Evolutionary conservation across 2,888 invertebrate genomes (phyloP).

Genomic region (Idaea straminata): DNA sequence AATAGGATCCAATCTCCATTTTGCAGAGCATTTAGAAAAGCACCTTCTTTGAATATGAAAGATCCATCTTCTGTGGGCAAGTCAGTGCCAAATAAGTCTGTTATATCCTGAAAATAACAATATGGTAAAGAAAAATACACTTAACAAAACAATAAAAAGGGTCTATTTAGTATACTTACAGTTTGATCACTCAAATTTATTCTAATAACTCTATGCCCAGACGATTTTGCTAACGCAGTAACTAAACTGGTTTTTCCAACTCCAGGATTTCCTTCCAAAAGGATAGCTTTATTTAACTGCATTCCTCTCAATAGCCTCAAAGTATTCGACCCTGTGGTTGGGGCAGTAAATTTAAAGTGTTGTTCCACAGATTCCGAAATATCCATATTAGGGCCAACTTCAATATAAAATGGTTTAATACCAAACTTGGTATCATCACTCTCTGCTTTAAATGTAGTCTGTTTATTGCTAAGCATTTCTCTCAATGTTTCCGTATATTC

Average conservation of each 20-base stretch:
- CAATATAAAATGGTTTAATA: constrained; percentile 88
- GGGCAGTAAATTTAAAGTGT: constrained; percentile 87
- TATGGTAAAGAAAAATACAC: neutral
- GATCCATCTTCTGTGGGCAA: constrained; percentile 96
- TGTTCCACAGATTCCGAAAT: constrained; percentile 42
- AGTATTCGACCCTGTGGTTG: constrained; percentile 90
- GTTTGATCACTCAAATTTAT: constrained; percentile 99
- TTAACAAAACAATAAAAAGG: constrained; percentile 1
- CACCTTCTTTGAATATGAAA: constrained; percentile 98
- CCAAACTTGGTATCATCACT: constrained; percentile 79
- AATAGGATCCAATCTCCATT: constrained; percentile 97
- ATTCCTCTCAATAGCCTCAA: constrained; percentile 92
- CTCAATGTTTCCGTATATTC: constrained; percentile 52
- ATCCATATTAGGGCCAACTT: constrained; percentile 63
- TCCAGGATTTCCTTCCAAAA: constrained; percentile 98
- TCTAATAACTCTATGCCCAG: constrained; percentile 91
- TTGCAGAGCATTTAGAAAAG: constrained; percentile 94
- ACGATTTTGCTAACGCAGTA: constrained; percentile 90
- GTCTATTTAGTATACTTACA: constrained; percentile 70
- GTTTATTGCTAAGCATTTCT: constrained; percentile 57
- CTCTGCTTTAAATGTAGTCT: constrained; percentile 55
- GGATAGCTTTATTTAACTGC: constrained; percentile 93
- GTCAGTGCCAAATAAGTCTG: constrained; percentile 98
- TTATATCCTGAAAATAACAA: constrained; percentile 86
- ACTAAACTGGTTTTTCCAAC: constrained; percentile 99